phyloP scores from a whole-genome alignment of 2,888 invertebrate genomes.

The Troilus luridus region DNA sequence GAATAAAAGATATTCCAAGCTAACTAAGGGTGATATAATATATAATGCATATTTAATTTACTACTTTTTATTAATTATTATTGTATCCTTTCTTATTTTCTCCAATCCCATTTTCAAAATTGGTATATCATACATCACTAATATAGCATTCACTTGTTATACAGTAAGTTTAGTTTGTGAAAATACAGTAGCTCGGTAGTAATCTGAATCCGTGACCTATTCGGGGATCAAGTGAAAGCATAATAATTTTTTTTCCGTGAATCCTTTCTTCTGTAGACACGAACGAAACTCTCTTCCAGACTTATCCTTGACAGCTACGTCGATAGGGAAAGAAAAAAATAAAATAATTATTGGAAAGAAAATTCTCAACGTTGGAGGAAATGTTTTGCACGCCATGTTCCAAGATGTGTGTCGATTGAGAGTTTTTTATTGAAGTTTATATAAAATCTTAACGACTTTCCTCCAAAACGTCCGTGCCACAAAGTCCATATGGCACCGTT shows the following conservation, averaged over 20 bases:
- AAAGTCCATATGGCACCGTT: neutral
- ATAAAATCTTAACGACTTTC: neutral
- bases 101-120: too few relatives aligned
- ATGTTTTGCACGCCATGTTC: neutral
- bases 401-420: neutral
- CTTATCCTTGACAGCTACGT: neutral
- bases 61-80: too few relatives aligned
- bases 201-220: constrained; percentile 13
- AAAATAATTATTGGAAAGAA: neutral
- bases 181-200: neutral
- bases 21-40: too few relatives aligned
- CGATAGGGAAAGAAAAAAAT: constrained; percentile 13
- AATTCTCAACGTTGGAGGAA: neutral
- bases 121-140: too few relatives aligned
- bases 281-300: neutral
- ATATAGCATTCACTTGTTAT: neutral
- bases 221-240: neutral
- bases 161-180: neutral
- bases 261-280: constrained; percentile 24
- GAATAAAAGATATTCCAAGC: too few relatives aligned
- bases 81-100: too few relatives aligned
- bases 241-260: neutral
- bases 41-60: too few relatives aligned
- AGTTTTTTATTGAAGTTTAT: neutral
- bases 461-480: neutral